Percentiles rank a stretch among this genome's conserved stretches.
These are phyloP conservation scores for Teleogryllus oceanicus DNA, from an alignment of 2,888 invertebrate genomes.

Conservation along the genomic window DNA sequence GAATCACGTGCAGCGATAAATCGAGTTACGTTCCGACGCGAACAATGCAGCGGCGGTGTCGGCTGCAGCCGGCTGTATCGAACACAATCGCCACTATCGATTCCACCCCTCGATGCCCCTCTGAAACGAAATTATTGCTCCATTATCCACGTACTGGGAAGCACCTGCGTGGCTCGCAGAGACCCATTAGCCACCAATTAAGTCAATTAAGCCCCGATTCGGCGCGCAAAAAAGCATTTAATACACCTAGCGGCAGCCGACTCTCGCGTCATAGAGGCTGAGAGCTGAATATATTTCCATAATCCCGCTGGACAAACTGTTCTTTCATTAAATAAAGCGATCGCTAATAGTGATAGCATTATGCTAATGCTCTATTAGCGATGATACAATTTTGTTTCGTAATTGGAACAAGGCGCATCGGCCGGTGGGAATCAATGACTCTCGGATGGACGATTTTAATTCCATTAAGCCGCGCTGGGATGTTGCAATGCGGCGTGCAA, in stretches of 20 bases:
- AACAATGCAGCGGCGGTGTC: background rate
- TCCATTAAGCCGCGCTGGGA: background rate
- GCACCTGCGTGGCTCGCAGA: background rate
- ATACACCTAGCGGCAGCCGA: background rate
- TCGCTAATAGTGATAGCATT: constrained; percentile 1
- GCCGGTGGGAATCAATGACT: background rate
- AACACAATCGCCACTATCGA: background rate
- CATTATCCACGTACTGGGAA: background rate
- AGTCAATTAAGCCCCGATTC: background rate
- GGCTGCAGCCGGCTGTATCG: background rate
- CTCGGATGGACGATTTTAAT: background rate
- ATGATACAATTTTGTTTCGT: background rate
- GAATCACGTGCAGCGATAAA: background rate
- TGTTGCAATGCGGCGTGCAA: too few species aligned
- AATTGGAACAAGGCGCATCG: background rate
- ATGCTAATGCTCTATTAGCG: constrained; percentile 18
- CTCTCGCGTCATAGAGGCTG: background rate
- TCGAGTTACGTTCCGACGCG: background rate
- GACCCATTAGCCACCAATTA: background rate
- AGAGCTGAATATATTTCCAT: background rate
- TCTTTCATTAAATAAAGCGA: constrained; percentile 6
- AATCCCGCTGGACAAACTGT: background rate
- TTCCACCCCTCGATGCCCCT: background rate
- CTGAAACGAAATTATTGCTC: background rate
- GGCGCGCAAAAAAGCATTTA: background rate